Percentiles rank a stretch among this genome's conserved stretches.
Evolutionary conservation across 2,888 invertebrate species (phyloP).

Genomic region (Andricus curvator): DNA sequence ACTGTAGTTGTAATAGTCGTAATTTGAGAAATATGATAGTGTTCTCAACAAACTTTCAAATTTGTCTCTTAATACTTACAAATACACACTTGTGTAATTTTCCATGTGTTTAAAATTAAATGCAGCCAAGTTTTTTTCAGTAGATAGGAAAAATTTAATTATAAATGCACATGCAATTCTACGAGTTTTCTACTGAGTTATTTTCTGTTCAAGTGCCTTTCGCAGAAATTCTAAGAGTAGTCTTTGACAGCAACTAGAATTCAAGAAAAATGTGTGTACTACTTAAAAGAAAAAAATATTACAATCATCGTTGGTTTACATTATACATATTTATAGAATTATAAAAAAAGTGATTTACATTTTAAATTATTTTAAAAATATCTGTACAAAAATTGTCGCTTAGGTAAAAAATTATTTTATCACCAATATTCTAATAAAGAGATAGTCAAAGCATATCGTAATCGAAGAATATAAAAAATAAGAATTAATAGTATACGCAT

Average conservation of each 20-base stretch:
- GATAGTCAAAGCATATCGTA: background rate
- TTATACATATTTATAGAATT: background rate
- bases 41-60: slow-evolving; percentile 1
- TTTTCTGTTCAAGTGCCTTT: background rate
- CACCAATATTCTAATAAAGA: background rate
- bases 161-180: background rate
- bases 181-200: background rate
- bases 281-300: background rate
- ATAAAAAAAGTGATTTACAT: background rate
- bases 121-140: background rate
- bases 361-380: slow-evolving; percentile 1
- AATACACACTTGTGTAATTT: slow-evolving; percentile 3
- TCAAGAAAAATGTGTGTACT: background rate
- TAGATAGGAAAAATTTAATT: background rate
- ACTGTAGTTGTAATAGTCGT: slow-evolving; percentile 12
- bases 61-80: slow-evolving; percentile 3
- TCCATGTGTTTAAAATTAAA: slow-evolving; percentile 11
- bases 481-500: background rate
- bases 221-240: background rate
- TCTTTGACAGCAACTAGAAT: background rate
- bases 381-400: slow-evolving; percentile 16
- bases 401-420: slow-evolving; percentile 1
- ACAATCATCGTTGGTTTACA: background rate
- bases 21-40: slow-evolving; percentile 1
- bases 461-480: background rate